These are phyloP conservation scores for Andrena dorsata DNA, from an alignment of 2,888 invertebrate genomes.

Conservation along the genomic window DNA sequence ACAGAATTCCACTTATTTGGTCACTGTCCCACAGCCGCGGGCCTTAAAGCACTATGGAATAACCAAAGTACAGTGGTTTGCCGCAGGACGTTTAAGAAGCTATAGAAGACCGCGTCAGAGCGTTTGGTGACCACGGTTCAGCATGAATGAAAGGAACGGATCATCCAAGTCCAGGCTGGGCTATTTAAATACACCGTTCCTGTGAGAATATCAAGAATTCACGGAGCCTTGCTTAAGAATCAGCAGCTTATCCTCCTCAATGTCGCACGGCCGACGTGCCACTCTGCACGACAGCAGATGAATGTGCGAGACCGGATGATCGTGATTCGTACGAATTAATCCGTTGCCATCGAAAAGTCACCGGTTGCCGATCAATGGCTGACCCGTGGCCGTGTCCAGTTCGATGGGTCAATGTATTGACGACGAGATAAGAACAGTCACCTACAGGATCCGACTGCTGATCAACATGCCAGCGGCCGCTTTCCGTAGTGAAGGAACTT, in stretches of 20 bases:
- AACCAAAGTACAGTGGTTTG: no score
- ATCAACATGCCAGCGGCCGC: conserved; percentile 43
- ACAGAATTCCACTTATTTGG: no score
- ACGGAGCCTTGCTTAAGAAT: conserved; percentile 19
- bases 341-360: conserved; percentile 37
- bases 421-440: conserved; percentile 47
- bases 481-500: conserved; percentile 14
- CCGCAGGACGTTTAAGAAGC: neutral
- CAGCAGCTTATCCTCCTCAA: conserved; percentile 23
- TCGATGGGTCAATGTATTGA: conserved; percentile 52
- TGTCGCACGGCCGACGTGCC: conserved; percentile 13
- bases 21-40: no score
- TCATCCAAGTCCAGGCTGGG: conserved; percentile 2
- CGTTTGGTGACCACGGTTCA: neutral
- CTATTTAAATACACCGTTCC: conserved; percentile 1
- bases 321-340: conserved; percentile 48
- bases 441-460: conserved; percentile 40
- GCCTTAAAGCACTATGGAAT: no score
- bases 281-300: conserved; percentile 3
- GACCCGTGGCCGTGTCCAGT: conserved; percentile 33
- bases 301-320: conserved; percentile 27
- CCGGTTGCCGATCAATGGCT: conserved; percentile 39
- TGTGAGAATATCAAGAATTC: conserved; percentile 36
- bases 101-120: neutral
- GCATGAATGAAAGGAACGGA: conserved; percentile 22